Evolutionary conservation across 2,888 invertebrate species (phyloP).

Genomic region (Microchrysa polita): DNA sequence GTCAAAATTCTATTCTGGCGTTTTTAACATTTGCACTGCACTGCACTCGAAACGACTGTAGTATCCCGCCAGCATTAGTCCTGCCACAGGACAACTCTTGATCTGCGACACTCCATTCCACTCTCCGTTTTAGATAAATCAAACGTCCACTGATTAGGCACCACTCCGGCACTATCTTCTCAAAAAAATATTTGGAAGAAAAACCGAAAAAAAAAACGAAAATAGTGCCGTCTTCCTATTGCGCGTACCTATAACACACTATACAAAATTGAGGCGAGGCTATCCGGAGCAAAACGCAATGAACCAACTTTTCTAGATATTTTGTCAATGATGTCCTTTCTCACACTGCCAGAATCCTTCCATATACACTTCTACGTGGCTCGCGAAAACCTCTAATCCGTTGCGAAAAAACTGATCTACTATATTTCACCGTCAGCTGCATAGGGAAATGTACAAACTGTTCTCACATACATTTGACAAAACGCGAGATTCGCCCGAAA

Average conservation of each 20-base stretch:
- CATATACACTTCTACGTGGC: slow-evolving; percentile 3
- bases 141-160: no score
- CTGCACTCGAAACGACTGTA: no score
- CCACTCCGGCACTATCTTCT: no score
- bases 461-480: neutral
- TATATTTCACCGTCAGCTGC: no score
- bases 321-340: neutral
- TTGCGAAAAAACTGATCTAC: neutral
- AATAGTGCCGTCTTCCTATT: neutral
- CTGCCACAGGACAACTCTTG: no score
- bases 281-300: neutral
- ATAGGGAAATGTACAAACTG: neutral
- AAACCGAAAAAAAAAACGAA: slow-evolving; percentile 2
- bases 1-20: neutral
- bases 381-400: neutral
- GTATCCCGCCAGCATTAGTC: no score
- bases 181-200: no score
- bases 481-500: neutral
- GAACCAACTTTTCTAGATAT: slow-evolving; percentile 20
- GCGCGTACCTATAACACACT: slow-evolving; percentile 25
- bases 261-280: slow-evolving; percentile 33
- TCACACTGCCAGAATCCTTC: no score
- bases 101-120: no score
- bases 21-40: no score
- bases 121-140: no score